Percentiles rank a stretch among this genome's conserved stretches.
Conservation (phyloP, 1,140 invertebrate genomes). For the Dysdera silvatica region DNA sequence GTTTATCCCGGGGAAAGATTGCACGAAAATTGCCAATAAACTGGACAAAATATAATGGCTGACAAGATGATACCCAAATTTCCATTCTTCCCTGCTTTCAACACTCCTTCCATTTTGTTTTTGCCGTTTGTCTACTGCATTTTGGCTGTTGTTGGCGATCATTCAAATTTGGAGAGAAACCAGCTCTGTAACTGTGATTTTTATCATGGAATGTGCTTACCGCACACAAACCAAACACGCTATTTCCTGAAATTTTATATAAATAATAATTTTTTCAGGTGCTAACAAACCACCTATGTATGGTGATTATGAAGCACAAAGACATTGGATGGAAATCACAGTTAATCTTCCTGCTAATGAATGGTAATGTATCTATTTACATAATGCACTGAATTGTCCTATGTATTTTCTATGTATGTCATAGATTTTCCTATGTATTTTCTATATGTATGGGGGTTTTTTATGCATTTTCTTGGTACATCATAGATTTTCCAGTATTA, state of each 20-base stretch:
- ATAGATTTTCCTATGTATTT: constrained; percentile 16
- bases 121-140: neutral
- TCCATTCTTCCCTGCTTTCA: too few relatives aligned
- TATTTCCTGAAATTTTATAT: neutral
- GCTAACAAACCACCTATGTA: constrained; percentile 77
- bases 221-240: neutral
- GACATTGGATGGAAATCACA: constrained; percentile 99
- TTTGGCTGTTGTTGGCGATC: neutral
- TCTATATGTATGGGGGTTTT: neutral
- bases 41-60: too few relatives aligned
- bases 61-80: too few relatives aligned
- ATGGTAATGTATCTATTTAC: constrained; percentile 46
- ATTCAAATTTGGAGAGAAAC: neutral
- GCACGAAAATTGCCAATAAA: too few relatives aligned
- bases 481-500: too few relatives aligned
- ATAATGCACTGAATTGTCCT: neutral
- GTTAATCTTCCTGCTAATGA: constrained; percentile 65
- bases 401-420: neutral
- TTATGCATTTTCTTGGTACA: too few relatives aligned
- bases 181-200: neutral
- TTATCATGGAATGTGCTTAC: too few relatives aligned
- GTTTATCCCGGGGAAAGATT: too few relatives aligned
- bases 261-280: constrained; percentile 52
- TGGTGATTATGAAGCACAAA: constrained; percentile 97
- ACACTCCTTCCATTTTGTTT: too few relatives aligned